phyloP scores from a whole-genome alignment of 2,113 vertebrate species.

The Pterocles burchelli region DNA sequence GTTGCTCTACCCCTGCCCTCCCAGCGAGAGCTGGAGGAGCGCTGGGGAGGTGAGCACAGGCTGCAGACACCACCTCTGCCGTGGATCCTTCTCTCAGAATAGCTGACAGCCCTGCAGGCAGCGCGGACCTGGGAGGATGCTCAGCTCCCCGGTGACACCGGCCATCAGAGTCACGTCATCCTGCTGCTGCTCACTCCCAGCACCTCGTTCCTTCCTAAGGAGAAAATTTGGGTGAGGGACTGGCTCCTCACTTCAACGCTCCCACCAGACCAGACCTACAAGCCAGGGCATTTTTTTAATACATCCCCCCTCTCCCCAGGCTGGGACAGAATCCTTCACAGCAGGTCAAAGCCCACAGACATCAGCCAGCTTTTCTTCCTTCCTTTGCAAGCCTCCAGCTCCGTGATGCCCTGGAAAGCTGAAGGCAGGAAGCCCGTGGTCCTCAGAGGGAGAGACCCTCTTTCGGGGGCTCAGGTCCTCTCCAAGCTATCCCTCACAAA shows the following conservation, averaged over 20 bases:
- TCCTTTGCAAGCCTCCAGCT: not conserved
- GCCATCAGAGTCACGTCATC: not conserved
- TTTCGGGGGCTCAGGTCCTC: not conserved
- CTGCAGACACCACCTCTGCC: not conserved
- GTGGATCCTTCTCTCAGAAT: fast-evolving
- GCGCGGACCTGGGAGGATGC: not conserved
- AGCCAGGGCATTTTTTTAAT: not conserved
- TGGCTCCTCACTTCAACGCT: not conserved
- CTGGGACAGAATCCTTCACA: not conserved
- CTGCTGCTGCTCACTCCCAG: not conserved
- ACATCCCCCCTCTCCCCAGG: too few species aligned
- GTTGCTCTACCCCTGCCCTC: not conserved
- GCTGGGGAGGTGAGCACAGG: fast-evolving
- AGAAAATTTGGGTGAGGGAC: fast-evolving
- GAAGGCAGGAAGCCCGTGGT: not conserved
- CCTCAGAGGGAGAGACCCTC: not conserved
- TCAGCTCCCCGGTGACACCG: not conserved
- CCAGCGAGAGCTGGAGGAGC: fast-evolving
- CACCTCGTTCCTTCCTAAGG: not conserved
- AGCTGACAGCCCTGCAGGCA: not conserved
- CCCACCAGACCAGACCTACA: not conserved
- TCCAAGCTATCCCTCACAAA: not conserved
- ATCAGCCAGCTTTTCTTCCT: not conserved
- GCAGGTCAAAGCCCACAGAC: not conserved
- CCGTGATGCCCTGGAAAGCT: not conserved